Evolutionary conservation across 2,797 vertebrate species (phyloP), one percentile per base, ranked within the genome.

Genomic region (Hypotaenidia philippensis): DNA sequence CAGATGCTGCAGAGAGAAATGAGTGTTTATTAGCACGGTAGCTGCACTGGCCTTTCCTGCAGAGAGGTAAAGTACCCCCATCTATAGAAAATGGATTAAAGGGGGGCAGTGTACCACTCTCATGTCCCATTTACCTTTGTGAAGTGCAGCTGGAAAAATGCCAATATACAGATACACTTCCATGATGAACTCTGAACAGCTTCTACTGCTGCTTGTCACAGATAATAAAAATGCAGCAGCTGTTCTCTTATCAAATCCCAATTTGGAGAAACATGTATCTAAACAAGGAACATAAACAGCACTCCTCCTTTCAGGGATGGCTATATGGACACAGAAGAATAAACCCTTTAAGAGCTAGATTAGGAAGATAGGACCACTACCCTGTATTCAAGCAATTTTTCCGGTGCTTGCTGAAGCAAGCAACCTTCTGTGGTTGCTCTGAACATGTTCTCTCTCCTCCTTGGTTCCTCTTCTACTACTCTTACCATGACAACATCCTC

Each of bases 11-110:
- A 71, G 57, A 80, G 84, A 97, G 87, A 90, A 93, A 87, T 34
- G 68, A 89, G 76, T 83, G 74, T 93, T 94, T 91, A 87, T 91
- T 87, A 93, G 92, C 89, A 83, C 82, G 45, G 76, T 83, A 77
- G 91, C 76, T 87, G 65, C 10, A 55, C 76, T 3, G 31, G 74
- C 38, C 76, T 78, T 77, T 91, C 76, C 84, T 0, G 4, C 81
- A 81, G 94, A 76, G 80, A 91, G 66, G 84, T 36, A 66, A 89
- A 96, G 72, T 76, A 47, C 41, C 45, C 80, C 50, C 1, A 0
- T 83, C 89, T 75, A 86, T 25, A 93, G 87, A 45, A 87, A 88
- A 89, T 63, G 76, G 72, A 78, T 94, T 89, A 91, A 89, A 92
- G 71, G 72, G 57, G 90, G 85, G 50, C 86, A 88, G 65, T 1